Percentiles rank a stretch among this genome's conserved stretches.
These are phyloP conservation scores for Melieria omissa DNA, from an alignment of 2,888 invertebrate species.

Conservation along the genomic window DNA sequence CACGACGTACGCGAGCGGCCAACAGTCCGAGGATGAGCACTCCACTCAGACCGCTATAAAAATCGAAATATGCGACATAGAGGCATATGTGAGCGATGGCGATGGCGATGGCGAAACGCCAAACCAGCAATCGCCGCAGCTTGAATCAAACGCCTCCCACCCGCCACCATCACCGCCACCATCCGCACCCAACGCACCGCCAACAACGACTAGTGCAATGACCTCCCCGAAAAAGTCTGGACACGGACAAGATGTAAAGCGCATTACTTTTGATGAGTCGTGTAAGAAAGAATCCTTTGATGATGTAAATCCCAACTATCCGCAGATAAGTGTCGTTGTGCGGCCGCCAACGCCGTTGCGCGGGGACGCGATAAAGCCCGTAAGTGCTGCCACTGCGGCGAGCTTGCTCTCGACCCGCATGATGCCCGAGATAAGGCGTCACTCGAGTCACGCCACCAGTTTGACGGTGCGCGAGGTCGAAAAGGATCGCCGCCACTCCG, in stretches of 20 bases:
- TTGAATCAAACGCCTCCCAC: constrained; percentile 13
- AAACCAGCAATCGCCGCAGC: background rate
- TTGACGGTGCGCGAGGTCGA: constrained; percentile 68
- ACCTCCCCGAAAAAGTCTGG: constrained; percentile 44
- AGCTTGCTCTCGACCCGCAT: constrained; percentile 59
- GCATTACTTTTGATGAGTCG: constrained; percentile 68
- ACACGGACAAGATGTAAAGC: constrained; percentile 66
- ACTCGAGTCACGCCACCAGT: constrained; percentile 67
- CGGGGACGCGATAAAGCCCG: constrained; percentile 70
- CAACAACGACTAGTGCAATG: constrained; percentile 12
- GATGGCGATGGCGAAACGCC: background rate
- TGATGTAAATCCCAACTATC: constrained; percentile 68
- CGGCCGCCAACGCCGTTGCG: constrained; percentile 80
- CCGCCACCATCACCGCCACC: constrained; percentile 19
- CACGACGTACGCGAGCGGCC: constrained; percentile 40
- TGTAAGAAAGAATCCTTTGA: constrained; percentile 68
- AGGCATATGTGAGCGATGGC: constrained; percentile 28
- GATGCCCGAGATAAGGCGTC: constrained; percentile 64
- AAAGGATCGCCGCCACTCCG: constrained; percentile 66
- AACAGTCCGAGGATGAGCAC: constrained; percentile 55
- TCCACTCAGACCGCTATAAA: constrained; percentile 57
- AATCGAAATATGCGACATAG: constrained; percentile 56
- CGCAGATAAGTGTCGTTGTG: constrained; percentile 79
- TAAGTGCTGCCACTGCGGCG: constrained; percentile 61
- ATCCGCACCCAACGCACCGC: background rate